Base-by-base conservation (phyloP, 2,113 vertebrate genomes). In the Leiothrix lutea region DNA sequence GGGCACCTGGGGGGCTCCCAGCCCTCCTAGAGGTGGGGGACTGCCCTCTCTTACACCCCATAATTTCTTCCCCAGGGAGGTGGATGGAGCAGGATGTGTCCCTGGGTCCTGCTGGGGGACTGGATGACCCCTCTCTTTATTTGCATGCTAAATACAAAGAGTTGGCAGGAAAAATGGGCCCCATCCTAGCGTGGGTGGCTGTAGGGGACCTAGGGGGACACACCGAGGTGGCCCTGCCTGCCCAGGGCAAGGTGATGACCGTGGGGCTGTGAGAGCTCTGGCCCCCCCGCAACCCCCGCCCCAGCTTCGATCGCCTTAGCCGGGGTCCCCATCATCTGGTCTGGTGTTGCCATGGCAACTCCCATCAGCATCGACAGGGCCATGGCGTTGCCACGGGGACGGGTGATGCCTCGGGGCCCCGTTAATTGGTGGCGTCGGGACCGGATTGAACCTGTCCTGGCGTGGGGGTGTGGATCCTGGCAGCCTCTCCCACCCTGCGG, bases 311-410 rank as follows among this genome's bases (percentile, higher is more conserved):
- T 89, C 87, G 73, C n/a, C 1, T 95, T 92, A 79, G 53, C 57
- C 1, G 22, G 73, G 42, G 92, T 90, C 92, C 78, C 80, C 65
- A 42, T 81, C 58, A 8, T 71, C 77, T 13, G 61, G 82, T 64
- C 86, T 17, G 13, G 54, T 72, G 94, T 96, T 96, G 94, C 96
- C 82, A 89, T 93, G 94, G 94, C 88, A 96, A 97, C 96, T 50
- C 70, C 72, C 36, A 5, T 94, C 94, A 78, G 86, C 87, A 97
- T 95, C 77, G 92, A 96, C 84, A n/a, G 64, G 89, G 87, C 92
- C 26, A 0, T 40, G 71, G 81, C 0, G 77, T 96, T 96, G 70
- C 94, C 67, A 95, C 40, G 48, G 95, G 95, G 92, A 95, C 28
- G 1, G 87, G 91, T 8, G 9, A 95, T 96, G 95, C 95, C 96